Conservation (phyloP, 2,888 invertebrate species). For the Norana najaformis region DNA sequence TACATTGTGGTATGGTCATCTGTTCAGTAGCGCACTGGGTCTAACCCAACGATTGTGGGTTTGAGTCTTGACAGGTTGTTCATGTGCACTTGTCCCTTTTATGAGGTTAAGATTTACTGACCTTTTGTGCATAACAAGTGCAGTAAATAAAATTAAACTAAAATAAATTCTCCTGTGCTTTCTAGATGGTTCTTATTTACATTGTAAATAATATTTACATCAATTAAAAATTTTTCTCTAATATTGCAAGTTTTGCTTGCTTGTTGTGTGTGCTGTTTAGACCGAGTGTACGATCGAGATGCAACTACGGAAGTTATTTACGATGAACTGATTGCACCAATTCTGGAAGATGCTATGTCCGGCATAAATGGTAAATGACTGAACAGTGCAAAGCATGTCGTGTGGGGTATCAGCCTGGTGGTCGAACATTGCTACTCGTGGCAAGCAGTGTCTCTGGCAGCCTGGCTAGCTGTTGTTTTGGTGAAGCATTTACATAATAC, state of each 20-base stretch:
- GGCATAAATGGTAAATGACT: slow-evolving; percentile 56
- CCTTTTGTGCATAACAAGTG: not conserved
- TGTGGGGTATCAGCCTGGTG: not conserved
- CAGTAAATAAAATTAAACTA: not conserved
- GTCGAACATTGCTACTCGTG: not conserved
- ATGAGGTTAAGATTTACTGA: not conserved
- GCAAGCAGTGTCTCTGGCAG: not conserved
- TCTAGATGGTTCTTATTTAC: not conserved
- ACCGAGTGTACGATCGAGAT: slow-evolving; percentile 53
- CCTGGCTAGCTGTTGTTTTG: not conserved
- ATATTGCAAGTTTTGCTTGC: not conserved
- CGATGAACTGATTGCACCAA: slow-evolving; percentile 53
- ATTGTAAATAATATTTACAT: not conserved
- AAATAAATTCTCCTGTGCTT: no score
- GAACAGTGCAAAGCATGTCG: not conserved
- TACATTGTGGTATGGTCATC: no score
- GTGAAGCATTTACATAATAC: not conserved
- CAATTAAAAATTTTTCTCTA: not conserved
- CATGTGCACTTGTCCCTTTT: not conserved
- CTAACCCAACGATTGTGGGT: not conserved
- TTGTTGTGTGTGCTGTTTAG: slow-evolving; percentile 45
- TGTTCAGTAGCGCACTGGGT: no score
- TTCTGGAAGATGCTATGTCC: slow-evolving; percentile 43
- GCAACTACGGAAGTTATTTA: slow-evolving; percentile 52
- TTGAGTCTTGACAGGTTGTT: not conserved